phyloP scores from a whole-genome alignment of 2,797 vertebrate species.

The Smutsia temminckii region DNA sequence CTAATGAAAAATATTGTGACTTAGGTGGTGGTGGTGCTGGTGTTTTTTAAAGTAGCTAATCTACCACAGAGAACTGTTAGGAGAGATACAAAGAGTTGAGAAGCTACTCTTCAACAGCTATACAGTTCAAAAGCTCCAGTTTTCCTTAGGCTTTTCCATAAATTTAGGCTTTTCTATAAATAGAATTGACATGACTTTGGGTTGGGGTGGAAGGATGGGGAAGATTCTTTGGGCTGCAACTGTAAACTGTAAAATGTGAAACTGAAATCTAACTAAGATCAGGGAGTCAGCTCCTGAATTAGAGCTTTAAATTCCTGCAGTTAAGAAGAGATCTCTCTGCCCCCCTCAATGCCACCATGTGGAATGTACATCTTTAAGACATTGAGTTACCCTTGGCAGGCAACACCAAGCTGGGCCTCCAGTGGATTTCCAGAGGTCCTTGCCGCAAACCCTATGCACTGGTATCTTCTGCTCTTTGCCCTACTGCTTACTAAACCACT shows the following conservation, averaged over 20 bases:
- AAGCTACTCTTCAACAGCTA: neutral
- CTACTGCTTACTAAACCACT: rapidly evolving
- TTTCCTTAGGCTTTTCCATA: neutral
- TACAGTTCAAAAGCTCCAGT: too few relatives aligned
- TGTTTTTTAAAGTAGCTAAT: neutral
- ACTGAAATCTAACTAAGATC: neutral
- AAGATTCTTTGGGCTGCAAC: neutral
- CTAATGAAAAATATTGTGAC: neutral
- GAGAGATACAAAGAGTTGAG: neutral
- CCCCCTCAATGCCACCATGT: neutral
- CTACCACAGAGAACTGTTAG: neutral
- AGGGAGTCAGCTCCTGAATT: neutral
- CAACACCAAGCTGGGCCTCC: neutral
- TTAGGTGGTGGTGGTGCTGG: too few relatives aligned
- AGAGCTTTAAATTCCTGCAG: neutral
- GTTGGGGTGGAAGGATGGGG: rapidly evolving
- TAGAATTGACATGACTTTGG: neutral
- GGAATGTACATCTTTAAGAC: neutral
- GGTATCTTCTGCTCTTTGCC: neutral
- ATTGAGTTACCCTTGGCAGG: neutral
- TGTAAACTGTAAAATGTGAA: neutral
- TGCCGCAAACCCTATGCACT: neutral
- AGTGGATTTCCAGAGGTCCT: neutral
- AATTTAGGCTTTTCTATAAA: neutral
- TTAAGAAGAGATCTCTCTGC: neutral